phyloP scores from a whole-genome alignment of 1,140 invertebrate genomes.

The Tetragonula clypearis region DNA sequence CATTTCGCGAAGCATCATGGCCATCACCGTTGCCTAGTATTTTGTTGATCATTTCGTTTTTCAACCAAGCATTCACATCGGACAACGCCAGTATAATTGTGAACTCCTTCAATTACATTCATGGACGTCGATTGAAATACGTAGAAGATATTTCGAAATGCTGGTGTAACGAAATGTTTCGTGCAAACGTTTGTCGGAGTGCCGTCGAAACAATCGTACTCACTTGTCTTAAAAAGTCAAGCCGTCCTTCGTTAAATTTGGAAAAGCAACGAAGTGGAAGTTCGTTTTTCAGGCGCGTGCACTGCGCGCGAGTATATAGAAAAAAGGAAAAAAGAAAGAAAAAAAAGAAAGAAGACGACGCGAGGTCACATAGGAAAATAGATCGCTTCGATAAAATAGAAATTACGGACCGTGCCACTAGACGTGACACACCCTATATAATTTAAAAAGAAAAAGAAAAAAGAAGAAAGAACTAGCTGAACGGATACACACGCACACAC shows the following conservation, averaged over 20 bases:
- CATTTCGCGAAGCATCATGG: neutral
- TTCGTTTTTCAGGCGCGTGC: neutral
- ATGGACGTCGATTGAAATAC: neutral
- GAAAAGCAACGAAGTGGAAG: neutral
- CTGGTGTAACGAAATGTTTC: neutral
- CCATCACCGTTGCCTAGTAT: neutral
- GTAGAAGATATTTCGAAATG: no score
- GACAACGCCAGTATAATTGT: no score
- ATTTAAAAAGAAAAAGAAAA: neutral
- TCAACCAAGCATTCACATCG: no score
- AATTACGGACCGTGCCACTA: neutral
- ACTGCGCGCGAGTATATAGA: neutral
- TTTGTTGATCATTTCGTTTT: neutral
- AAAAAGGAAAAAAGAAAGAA: neutral
- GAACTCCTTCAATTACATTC: neutral
- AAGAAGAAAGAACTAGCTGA: neutral
- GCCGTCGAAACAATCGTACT: neutral
- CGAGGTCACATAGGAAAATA: neutral
- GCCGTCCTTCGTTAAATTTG: no score
- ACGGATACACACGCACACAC: neutral
- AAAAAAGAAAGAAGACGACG: neutral
- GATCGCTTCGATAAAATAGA: neutral
- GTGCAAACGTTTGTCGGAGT: neutral
- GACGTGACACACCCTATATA: neutral
- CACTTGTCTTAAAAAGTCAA: neutral